These are phyloP conservation scores for Bemisia tabaci DNA, from an alignment of 1,140 invertebrate species.

Conservation along the genomic window DNA sequence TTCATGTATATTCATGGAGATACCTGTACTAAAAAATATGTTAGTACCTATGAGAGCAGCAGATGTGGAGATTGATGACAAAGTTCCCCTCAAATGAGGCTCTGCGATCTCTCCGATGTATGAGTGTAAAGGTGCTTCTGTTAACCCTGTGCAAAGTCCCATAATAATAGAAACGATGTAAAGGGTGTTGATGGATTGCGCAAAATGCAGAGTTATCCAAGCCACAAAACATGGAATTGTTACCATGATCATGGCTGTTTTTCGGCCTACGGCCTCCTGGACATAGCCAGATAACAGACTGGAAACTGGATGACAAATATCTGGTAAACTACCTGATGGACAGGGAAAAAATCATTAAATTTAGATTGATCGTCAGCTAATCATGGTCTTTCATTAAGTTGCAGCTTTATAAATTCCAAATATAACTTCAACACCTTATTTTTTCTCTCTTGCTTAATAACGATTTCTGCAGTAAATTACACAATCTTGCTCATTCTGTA, in stretches of 20 bases:
- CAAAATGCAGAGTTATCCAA: constrained; percentile 14
- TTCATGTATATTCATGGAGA: no score
- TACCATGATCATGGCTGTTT: constrained; percentile 16
- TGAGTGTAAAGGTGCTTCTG: constrained; percentile 37
- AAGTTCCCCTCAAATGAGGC: constrained; percentile 21
- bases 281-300: constrained; percentile 13
- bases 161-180: constrained; percentile 13
- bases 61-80: constrained; percentile 21
- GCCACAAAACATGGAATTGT: constrained; percentile 13
- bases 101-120: constrained; percentile 40
- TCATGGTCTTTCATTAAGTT: no score
- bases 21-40: no score
- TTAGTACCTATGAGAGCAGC: no score
- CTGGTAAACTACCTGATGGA: no score
- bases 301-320: constrained; percentile 10
- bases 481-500: no score
- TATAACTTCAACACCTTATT: no score
- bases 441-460: no score
- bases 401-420: no score
- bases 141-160: constrained; percentile 34
- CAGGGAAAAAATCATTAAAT: no score
- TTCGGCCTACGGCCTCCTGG: constrained; percentile 14
- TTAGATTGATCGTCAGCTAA: no score
- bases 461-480: no score
- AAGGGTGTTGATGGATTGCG: constrained; percentile 6